phyloP scores from a whole-genome alignment of 1,140 invertebrate genomes.

The Geopemphigus sp. region DNA sequence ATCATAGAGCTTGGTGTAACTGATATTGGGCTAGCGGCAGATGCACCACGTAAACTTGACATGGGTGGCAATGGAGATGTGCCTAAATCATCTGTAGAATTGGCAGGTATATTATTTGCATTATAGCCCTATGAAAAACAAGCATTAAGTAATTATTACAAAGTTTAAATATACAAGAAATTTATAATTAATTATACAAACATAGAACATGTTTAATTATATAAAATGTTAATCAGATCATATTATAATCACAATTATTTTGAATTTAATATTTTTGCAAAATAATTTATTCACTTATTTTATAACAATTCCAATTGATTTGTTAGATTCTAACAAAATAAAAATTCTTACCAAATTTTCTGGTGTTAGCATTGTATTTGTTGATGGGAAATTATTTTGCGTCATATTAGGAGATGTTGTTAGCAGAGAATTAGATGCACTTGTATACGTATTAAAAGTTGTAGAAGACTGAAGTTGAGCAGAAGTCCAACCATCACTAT shows the following conservation, averaged over 20 bases:
- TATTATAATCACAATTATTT: too few species aligned
- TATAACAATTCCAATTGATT: too few species aligned
- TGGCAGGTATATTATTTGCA: constrained; percentile 32
- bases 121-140: constrained; percentile 48
- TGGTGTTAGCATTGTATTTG: constrained; percentile 30
- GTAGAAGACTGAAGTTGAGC: constrained; percentile 48
- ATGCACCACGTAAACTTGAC: constrained; percentile 76
- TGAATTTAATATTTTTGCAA: too few species aligned
- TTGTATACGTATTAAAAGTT: constrained; percentile 53
- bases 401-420: constrained; percentile 39
- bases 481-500: constrained; percentile 46
- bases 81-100: constrained; percentile 63
- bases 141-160: constrained; percentile 33
- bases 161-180: background rate
- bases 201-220: too few species aligned
- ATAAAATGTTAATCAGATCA: too few species aligned
- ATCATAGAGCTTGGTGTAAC: constrained; percentile 58
- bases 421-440: constrained; percentile 51
- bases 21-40: constrained; percentile 57
- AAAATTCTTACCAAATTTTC: constrained; percentile 27
- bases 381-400: constrained; percentile 36
- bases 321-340: background rate
- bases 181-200: background rate
- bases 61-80: constrained; percentile 76
- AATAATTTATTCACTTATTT: too few species aligned